Evolutionary conservation across 1,140 invertebrate genomes (phyloP), one percentile per base, ranked within the genome.

Genomic region (Drosophila biarmipes): DNA sequence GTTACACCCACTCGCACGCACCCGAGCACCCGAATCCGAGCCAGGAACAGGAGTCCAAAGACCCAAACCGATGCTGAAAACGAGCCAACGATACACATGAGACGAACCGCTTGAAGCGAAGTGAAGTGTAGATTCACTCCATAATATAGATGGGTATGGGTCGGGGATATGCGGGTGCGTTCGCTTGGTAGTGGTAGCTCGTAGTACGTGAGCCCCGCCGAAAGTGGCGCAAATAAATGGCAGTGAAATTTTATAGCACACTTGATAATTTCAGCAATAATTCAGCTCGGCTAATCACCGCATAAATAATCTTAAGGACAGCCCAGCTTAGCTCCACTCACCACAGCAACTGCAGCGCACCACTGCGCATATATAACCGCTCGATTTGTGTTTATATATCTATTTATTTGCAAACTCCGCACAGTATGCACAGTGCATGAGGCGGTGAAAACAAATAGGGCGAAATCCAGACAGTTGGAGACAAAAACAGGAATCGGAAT

Each of bases 211-310:
- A 80, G 66, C 51, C 61, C 37, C 78, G 78, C 78, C 58, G 66
- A 81, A 81, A 81, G 73, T 81, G 68, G 71, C 62, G 75, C 80
- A 84, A 84, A 85, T 85, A 85, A 80, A 85, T 77, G 74, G 73
- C 80, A 77, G 45, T 73, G 73, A 80, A 85, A 85, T 85, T 90
- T 89, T 89, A 90, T 90, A 90, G 77, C 85, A 84, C 84, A 78
- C 85, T 90, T 89, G 80, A 90, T 89, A 90, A 84, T 90, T 84
- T 90, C 43, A 55, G 85, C 85, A 90, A 90, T 90, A 90, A 90
- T 73, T 90, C 85, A 90, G 67, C 38, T 46, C 46, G 66, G 67
- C 80, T 90, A 90, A 90, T 90, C 86, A 81, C 86, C 86, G 87
- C 85, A 90, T 90, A 90, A 90, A 90, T 90, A 85, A 90, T 90